These are phyloP conservation scores for Euglossa dilemma DNA, from an alignment of 1,140 invertebrate species.

Conservation along the genomic window DNA sequence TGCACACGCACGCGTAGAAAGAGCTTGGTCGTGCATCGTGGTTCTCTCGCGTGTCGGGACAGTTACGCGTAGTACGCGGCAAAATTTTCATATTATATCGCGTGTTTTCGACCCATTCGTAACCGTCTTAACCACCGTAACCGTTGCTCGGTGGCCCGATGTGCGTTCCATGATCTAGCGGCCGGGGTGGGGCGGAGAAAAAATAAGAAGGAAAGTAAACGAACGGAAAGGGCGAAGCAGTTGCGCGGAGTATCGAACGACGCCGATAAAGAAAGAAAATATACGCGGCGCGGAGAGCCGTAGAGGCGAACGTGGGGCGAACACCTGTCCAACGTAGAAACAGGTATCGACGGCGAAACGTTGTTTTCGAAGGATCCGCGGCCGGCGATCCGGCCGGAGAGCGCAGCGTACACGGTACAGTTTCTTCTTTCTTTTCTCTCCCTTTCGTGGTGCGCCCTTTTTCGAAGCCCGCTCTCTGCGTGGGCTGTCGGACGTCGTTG, in stretches of 20 bases:
- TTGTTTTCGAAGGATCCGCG: slow-evolving; percentile 15
- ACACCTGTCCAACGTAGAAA: slow-evolving; percentile 46
- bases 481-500: slow-evolving; percentile 69
- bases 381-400: background rate
- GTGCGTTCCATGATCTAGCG: background rate
- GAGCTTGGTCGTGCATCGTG: background rate
- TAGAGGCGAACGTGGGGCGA: background rate
- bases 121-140: background rate
- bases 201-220: background rate
- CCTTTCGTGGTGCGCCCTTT: slow-evolving; percentile 47
- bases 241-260: background rate
- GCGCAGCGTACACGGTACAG: background rate
- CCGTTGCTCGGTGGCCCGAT: background rate
- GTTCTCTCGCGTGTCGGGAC: background rate
- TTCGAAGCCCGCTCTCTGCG: slow-evolving; percentile 60
- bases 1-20: too few species aligned
- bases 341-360: slow-evolving; percentile 45
- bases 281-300: background rate
- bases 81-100: slow-evolving; percentile 29
- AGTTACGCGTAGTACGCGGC: background rate
- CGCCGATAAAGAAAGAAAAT: slow-evolving; percentile 37
- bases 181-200: background rate
- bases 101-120: slow-evolving; percentile 10
- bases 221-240: background rate
- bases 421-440: slow-evolving; percentile 20